Percentiles rank a stretch among this genome's conserved stretches.
Evolutionary conservation across 2,113 vertebrate genomes (phyloP).

Genomic region (Gnathonemus echidnorhynchus): DNA sequence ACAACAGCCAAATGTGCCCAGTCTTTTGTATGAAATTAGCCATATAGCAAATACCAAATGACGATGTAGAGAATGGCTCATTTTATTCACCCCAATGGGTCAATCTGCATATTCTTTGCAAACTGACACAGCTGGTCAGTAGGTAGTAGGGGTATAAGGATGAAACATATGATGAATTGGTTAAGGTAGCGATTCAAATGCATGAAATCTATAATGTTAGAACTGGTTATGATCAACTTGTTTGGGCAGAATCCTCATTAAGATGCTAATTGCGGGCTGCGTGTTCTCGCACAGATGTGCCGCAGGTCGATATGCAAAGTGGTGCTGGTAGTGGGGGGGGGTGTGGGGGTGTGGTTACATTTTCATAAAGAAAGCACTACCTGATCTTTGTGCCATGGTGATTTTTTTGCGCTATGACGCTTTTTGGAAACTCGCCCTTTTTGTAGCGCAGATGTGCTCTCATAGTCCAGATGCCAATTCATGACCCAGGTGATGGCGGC

Average conservation of each 20-base stretch:
- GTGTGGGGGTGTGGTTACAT: no score
- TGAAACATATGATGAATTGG: not conserved
- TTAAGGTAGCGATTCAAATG: not conserved
- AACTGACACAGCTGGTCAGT: not conserved
- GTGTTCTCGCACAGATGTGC: not conserved
- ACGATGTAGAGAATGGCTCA: not conserved
- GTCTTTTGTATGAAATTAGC: not conserved
- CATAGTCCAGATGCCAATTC: not conserved
- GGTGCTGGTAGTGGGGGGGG: no score
- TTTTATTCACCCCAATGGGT: not conserved
- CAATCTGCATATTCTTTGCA: not conserved
- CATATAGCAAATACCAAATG: not conserved
- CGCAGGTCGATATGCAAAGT: not conserved
- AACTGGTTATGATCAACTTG: not conserved
- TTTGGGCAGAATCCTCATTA: not conserved
- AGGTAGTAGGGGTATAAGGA: not conserved
- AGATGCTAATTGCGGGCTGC: not conserved
- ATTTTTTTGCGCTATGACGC: not conserved
- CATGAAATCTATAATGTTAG: not conserved
- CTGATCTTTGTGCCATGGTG: not conserved
- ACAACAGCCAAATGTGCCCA: not conserved
- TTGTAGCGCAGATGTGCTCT: not conserved
- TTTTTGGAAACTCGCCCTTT: not conserved
- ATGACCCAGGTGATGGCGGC: not conserved
- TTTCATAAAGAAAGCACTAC: not conserved